A percentile compares a stretch with the other conserved stretches of the same genome.
Conservation (phyloP, 2,888 invertebrate species). For the Thera obeliscata region DNA sequence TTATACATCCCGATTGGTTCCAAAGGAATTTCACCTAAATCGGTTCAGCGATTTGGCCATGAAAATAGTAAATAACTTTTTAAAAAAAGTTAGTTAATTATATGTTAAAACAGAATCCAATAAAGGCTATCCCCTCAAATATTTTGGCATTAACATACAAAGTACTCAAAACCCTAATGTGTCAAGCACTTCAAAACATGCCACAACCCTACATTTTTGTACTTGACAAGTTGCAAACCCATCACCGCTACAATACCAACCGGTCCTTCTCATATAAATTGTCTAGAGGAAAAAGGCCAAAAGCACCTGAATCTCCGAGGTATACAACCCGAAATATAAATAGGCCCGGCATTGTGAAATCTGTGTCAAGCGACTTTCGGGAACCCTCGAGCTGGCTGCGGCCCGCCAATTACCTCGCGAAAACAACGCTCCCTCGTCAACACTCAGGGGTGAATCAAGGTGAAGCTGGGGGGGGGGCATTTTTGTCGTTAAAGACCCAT, state of each 20-base stretch:
- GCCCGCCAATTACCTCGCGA: constrained; percentile 58
- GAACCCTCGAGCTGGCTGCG: constrained; percentile 45
- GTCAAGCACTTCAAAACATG: too few relatives aligned
- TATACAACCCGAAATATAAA: constrained; percentile 43
- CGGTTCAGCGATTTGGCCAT: too few relatives aligned
- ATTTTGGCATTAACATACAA: background rate
- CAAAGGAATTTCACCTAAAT: too few relatives aligned
- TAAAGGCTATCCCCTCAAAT: too few relatives aligned
- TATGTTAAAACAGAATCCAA: too few relatives aligned
- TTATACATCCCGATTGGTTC: too few relatives aligned
- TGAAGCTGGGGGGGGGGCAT: background rate
- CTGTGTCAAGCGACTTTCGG: constrained; percentile 63
- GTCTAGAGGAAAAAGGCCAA: constrained; percentile 3
- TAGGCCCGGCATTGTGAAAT: constrained; percentile 48
- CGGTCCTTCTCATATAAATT: background rate
- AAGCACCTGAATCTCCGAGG: constrained; percentile 25
- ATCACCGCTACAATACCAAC: background rate
- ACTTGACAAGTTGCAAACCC: background rate
- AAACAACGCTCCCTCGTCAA: constrained; percentile 46
- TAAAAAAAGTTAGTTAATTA: too few relatives aligned
- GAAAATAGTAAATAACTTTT: too few relatives aligned
- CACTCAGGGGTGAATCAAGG: constrained; percentile 21
- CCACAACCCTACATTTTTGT: background rate
- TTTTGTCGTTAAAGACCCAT: too few relatives aligned
- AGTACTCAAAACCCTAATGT: background rate